Evolutionary conservation across 2,888 invertebrate genomes (phyloP), one percentile per base, ranked within the genome.

Genomic region (Merodon equestris): DNA sequence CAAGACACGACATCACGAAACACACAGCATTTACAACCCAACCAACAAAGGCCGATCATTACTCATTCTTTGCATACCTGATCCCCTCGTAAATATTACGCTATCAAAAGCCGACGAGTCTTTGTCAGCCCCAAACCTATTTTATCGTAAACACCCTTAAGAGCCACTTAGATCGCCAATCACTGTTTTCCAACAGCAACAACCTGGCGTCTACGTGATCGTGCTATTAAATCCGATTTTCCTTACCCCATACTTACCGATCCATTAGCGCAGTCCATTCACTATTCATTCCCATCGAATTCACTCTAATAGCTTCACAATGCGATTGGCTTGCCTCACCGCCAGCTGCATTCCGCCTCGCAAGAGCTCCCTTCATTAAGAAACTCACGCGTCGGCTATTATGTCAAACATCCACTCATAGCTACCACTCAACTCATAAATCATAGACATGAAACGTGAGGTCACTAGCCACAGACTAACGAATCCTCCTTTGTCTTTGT

Each of bases 331-430:
- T n/a, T n/a, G n/a, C n/a, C n/a, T n/a, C n/a, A 40, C 60, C 42
- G 12, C 42, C 34, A 19, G 27, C 27, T 7, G 27, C 27, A 27
- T 27, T 2, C 7, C 3, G 40, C 40, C 10, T 38, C 12, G 17
- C 18, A 17, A 7, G 50, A 17, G 34, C 53, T 68, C 58, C 50
- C 60, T 64, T 71, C 71, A 66, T 60, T 75, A 75, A 70, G 50
- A 71, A 50, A 38, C 71, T 76, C 66, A 71, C 60, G 71, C 66
- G 71, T 57, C 47, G 34, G 34, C 68, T 34, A 74, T 74, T 74
- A 74, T 63, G 68, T 51, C 56, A 56, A 61, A 56, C 54, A 1
- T 10, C 12, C 40, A 14, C 3, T 17, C n/a, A 36, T 36, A 53
- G 36, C 17, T 12, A 12, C 50, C 15, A 48, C 51, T 14, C 36